Evolutionary conservation across 2,113 vertebrate species (phyloP).

Genomic region (Scopus umbretta): DNA sequence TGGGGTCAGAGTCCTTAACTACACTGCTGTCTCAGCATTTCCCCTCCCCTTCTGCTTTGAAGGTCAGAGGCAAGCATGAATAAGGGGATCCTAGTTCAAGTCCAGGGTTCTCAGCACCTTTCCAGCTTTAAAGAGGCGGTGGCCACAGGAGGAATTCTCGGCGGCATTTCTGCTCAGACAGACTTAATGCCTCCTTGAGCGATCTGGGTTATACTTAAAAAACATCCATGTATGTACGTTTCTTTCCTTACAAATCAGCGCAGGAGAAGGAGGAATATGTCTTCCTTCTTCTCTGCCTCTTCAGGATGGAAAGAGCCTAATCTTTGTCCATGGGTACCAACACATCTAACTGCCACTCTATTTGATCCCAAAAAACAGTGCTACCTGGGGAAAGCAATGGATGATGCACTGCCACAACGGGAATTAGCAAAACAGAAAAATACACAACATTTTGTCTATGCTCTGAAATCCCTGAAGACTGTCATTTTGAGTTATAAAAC

Average conservation of each 20-base stretch:
- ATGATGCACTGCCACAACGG: not conserved
- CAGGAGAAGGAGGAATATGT: not conserved
- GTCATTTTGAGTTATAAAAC: not conserved
- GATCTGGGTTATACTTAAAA: not conserved
- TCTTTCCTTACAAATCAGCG: not conserved
- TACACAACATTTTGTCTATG: not conserved
- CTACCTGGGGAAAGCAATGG: not conserved
- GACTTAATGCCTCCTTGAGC: not conserved
- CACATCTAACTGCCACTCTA: not conserved
- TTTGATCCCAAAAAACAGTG: not conserved
- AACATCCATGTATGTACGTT: rapidly evolving
- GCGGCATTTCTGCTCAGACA: not conserved
- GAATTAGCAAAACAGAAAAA: not conserved
- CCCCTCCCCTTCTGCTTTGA: not conserved
- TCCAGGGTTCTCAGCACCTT: not conserved
- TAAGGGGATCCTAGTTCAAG: not conserved
- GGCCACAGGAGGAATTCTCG: not conserved
- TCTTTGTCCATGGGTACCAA: not conserved
- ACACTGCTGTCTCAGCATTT: not conserved
- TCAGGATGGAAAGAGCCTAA: not conserved
- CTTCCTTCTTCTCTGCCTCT: not conserved
- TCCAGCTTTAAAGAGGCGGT: not conserved
- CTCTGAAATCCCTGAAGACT: not conserved
- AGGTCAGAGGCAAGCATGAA: not conserved
- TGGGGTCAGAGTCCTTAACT: not conserved